Evolutionary conservation across 2,113 vertebrate genomes (phyloP), one percentile per base, ranked within the genome.

Genomic region (Pelobates fuscus): DNA sequence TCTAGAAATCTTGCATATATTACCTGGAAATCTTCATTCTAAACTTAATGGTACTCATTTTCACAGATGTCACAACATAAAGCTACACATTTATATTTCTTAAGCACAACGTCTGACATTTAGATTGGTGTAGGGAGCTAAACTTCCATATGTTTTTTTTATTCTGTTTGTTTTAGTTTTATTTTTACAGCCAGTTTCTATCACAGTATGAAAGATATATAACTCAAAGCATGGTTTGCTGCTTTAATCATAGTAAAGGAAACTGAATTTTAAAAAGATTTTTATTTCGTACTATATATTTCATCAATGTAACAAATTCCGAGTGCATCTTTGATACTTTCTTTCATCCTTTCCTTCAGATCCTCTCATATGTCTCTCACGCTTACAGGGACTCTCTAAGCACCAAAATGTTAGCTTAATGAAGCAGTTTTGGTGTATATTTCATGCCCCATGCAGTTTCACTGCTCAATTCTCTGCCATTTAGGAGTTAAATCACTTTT

Each of bases 141-240:
- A 74, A 74, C 62, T 74, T 74, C 71, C 71, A 74, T 74, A 74
- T 74, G 71, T 57, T 74, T 74, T 65, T 74, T 32, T 37, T 37
- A 6, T 37, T 37, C 69, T 71, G 69, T 71, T 71, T 71, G 69
- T 71, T 71, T 71, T 61, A 71, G 23, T 71, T 74, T 74, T 74
- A 74, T 74, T 66, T 74, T 74, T 74, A 74, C 71, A 57, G 61
- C 57, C 69, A 61, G 49, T 71, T 65, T 62, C 55, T 74, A 66
- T 66, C 71, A 58, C 61, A 44, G 61, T 74, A 44, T 43, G 71
- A 66, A 74, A 66, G 61, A 74, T 74, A 74, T 74, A 74, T 74
- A 74, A 74, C 62, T 55, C 62, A 43, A 23, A 58, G 62, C 23
- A 26, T 30, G 20, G 49, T 66, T 74, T 26, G 49, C 46, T 74